Evolutionary conservation across 2,797 vertebrate genomes (phyloP), one percentile per base, ranked within the genome.

Genomic region (Gila robusta): DNA sequence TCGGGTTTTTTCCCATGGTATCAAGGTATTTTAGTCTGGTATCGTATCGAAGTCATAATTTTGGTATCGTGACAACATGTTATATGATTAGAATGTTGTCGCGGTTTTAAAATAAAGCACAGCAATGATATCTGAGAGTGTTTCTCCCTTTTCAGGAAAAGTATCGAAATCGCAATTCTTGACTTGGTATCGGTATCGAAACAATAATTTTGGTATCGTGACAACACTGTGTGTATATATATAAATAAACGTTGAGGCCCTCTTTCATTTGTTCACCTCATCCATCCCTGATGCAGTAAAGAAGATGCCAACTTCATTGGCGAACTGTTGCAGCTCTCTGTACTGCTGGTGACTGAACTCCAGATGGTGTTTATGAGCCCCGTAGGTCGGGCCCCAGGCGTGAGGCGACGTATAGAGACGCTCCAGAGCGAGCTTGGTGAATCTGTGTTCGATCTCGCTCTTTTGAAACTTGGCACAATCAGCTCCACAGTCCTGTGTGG

Each of bases 201-300:
- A n/a, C n/a, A n/a, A n/a, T n/a, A n/a, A n/a, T n/a, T n/a, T n/a
- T n/a, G n/a, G n/a, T n/a, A n/a, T n/a, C n/a, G n/a, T n/a, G n/a
- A n/a, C n/a, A n/a, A n/a, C n/a, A n/a, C n/a, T n/a, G n/a, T n/a
- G n/a, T n/a, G n/a, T n/a, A n/a, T n/a, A n/a, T n/a, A n/a, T n/a
- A n/a, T n/a, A 35, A 6, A 52, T 6, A 56, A 37, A 23, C 2
- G 7, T 1, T 47, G 28, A 17, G 26, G 19, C 26, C 6, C 62
- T 66, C 56, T 23, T 47, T 47, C 47, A 49, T 71, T 39, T 71
- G 12, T 72, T 94, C 89, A 99, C 98, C 96, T 99, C 98, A 26
- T 99, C 98, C 98, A 99, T 99, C 76, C 97, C 98, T 0, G 98
- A 99, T 41, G 98, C 98, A 0, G 98, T 98, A 92, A 99, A 99